A percentile compares a stretch with the other conserved stretches of the same genome.
These are phyloP conservation scores for Callosobruchus maculatus DNA, from an alignment of 2,888 invertebrate species.

Conservation along the genomic window DNA sequence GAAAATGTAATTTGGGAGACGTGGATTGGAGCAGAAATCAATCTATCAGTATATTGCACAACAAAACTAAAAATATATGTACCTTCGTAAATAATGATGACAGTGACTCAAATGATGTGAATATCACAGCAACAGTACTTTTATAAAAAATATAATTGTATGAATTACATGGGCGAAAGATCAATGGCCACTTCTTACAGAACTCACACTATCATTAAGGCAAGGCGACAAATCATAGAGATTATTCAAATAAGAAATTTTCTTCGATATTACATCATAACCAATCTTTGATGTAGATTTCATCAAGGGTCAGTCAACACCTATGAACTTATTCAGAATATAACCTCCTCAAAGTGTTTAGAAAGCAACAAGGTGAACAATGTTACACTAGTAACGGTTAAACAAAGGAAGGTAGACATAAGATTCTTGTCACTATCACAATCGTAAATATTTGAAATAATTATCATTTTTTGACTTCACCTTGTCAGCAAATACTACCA, in stretches of 20 bases:
- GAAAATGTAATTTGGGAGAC: not conserved
- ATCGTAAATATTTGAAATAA: too few species aligned
- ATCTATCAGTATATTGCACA: not conserved
- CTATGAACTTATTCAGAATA: too few species aligned
- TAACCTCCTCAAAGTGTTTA: too few species aligned
- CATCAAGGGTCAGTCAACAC: too few species aligned
- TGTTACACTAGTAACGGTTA: too few species aligned
- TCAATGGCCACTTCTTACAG: slow-evolving; percentile 6
- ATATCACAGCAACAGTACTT: slow-evolving; percentile 49
- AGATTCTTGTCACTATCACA: too few species aligned
- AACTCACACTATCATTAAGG: not conserved
- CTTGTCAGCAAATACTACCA: too few species aligned
- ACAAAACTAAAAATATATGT: not conserved
- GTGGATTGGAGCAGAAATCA: not conserved
- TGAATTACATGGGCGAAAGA: slow-evolving; percentile 3
- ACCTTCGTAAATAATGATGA: slow-evolving; percentile 1
- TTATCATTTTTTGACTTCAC: too few species aligned
- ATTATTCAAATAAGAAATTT: not conserved
- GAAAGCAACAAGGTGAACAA: too few species aligned
- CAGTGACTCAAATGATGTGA: slow-evolving; percentile 24
- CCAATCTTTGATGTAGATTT: not conserved
- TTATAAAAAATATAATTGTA: slow-evolving; percentile 23
- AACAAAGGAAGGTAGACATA: too few species aligned
- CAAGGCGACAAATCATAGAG: not conserved
- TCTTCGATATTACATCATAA: not conserved